Evolutionary conservation across 1,140 invertebrate genomes (phyloP).

Genomic region (Philopotamus ludificatus): DNA sequence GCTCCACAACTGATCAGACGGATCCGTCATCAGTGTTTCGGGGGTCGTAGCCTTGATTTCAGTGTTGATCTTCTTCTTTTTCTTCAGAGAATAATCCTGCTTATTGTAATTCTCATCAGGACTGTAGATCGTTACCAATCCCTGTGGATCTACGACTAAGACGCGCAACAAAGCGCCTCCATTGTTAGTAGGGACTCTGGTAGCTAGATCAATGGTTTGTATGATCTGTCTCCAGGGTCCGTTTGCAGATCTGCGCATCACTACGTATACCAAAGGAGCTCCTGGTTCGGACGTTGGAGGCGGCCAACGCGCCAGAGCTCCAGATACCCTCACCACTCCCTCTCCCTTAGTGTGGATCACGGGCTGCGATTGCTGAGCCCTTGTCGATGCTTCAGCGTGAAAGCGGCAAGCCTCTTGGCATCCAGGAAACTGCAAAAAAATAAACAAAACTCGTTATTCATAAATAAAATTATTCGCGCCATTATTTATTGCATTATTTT

Average conservation of each 20-base stretch:
- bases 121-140: slow-evolving; percentile 67
- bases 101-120: slow-evolving; percentile 55
- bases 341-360: slow-evolving; percentile 67
- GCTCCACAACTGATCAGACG: slow-evolving; percentile 58
- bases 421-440: slow-evolving; percentile 64
- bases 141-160: slow-evolving; percentile 64
- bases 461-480: neutral
- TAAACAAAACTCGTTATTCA: slow-evolving; percentile 30
- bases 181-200: slow-evolving; percentile 59
- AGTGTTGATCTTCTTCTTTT: slow-evolving; percentile 57
- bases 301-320: slow-evolving; percentile 61
- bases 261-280: slow-evolving; percentile 65
- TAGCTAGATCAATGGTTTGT: slow-evolving; percentile 61
- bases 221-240: slow-evolving; percentile 67
- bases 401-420: slow-evolving; percentile 69
- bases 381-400: slow-evolving; percentile 60
- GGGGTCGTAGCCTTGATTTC: slow-evolving; percentile 62
- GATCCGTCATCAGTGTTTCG: slow-evolving; percentile 50
- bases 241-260: slow-evolving; percentile 62
- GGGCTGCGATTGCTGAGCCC: slow-evolving; percentile 60
- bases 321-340: slow-evolving; percentile 60
- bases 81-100: slow-evolving; percentile 46
- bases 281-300: slow-evolving; percentile 55
- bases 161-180: slow-evolving; percentile 62
- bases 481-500: neutral